Percentiles rank a stretch among this genome's conserved stretches.
These are phyloP conservation scores for Thripadectes ignobilis DNA, from an alignment of 2,797 vertebrate species.

Conservation along the genomic window DNA sequence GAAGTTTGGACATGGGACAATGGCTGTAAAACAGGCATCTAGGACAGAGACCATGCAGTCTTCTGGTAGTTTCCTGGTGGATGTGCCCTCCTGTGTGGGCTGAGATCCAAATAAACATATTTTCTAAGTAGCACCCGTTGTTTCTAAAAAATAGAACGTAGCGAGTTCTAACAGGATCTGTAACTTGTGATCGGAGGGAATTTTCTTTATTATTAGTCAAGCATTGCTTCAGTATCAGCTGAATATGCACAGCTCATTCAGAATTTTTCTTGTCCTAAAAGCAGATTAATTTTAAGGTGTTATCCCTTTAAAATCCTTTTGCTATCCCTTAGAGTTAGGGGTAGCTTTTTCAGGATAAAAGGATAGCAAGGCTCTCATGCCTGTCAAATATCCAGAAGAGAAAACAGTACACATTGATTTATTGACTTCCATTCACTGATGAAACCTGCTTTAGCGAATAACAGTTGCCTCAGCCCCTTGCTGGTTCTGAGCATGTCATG, in stretches of 20 bases:
- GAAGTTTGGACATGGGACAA: background rate
- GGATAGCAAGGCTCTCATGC: rapidly evolving
- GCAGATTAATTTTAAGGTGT: background rate
- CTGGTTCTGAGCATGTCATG: background rate
- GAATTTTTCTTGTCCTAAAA: background rate
- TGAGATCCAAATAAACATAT: background rate
- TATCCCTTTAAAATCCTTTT: background rate
- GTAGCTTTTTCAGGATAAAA: background rate
- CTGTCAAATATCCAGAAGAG: background rate
- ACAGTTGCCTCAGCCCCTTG: background rate
- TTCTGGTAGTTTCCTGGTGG: background rate
- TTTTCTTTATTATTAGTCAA: background rate
- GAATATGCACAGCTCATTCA: background rate
- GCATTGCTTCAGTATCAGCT: background rate
- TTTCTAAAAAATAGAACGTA: background rate
- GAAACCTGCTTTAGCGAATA: background rate
- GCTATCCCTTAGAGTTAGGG: background rate
- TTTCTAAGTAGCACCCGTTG: background rate
- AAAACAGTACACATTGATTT: background rate
- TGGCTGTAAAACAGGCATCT: background rate
- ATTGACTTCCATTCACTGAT: background rate
- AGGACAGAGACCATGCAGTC: rapidly evolving
- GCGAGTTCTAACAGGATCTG: rapidly evolving
- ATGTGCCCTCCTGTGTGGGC: background rate
- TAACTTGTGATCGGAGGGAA: background rate